A percentile compares a stretch with the other conserved stretches of the same genome.
Evolutionary conservation across 2,113 vertebrate species (phyloP).

Genomic region (Irena cyanogastra): DNA sequence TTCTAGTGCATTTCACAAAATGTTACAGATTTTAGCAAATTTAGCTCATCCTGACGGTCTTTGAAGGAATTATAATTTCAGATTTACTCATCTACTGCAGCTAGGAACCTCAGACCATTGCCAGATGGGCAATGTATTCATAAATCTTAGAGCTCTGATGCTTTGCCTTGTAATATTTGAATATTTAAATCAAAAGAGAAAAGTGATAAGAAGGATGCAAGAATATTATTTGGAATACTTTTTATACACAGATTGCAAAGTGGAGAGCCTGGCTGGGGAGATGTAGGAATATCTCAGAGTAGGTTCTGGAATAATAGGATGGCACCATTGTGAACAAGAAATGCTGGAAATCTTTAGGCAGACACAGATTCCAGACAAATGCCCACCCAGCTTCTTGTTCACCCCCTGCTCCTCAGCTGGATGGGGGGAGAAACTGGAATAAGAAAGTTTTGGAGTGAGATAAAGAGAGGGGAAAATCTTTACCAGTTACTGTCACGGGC

Average conservation of each 20-base stretch:
- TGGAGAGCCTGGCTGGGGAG: background rate
- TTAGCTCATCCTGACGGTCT: background rate
- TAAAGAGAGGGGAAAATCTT: background rate
- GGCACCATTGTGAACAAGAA: background rate
- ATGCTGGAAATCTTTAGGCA: background rate
- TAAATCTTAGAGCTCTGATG: background rate
- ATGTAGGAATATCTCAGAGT: background rate
- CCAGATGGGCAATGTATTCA: background rate
- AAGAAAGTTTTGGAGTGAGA: background rate
- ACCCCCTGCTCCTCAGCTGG: background rate
- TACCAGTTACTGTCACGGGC: background rate
- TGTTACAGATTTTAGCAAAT: background rate
- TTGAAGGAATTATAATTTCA: constrained; percentile 29
- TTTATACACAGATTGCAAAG: background rate
- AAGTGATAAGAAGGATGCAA: background rate
- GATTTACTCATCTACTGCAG: background rate
- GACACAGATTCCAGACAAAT: background rate
- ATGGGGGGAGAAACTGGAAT: background rate
- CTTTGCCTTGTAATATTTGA: background rate
- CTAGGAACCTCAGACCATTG: background rate
- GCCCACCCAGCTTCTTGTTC: background rate
- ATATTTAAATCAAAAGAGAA: background rate
- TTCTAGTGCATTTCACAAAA: background rate
- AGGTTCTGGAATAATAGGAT: background rate
- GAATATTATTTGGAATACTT: background rate